Evolutionary conservation across 2,113 vertebrate species (phyloP), one percentile per base, ranked within the genome.

Genomic region (Chloebia gouldiae): DNA sequence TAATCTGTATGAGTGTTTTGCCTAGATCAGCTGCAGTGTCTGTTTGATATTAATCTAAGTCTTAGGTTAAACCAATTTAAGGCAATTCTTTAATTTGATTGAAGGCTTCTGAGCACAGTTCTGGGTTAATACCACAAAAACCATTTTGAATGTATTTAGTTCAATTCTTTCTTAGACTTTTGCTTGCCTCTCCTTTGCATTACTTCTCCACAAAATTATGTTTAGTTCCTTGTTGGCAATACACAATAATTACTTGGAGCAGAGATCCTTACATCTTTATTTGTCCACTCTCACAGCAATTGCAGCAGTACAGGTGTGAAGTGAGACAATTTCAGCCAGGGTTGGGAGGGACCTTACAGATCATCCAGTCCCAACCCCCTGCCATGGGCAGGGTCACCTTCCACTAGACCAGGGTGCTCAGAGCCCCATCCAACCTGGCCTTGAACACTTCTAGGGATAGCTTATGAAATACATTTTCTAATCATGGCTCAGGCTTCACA

Each of bases 281-380:
- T 80, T 66, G 27, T 40, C 39, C 15, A 11, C 18, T 24, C n/a
- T 14, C 33, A 61, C 28, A 70, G 7, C 19, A 42, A 40, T 1
- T 37, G 20, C n/a, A 72, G 25, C 13, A 68, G n/a, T 20, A 22
- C 33, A 42, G 19, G 9, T 28, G 7, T 1, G 1, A 21, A 65
- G 7, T 6, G 37, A 81, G 28, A 40, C 6, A 51, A 40, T 45
- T 77, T 51, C 64, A 71, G 56, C 31, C 30, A 51, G 15, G 15
- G 13, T 5, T 59, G 33, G 37, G 30, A 59, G 33, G 19, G 13
- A 28, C 27, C 15, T 39, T 33, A n/a, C 3, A 24, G 22, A 30
- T 9, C 3, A 9, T 12, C 37, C 30, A 9, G 6, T 51, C 22
- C 22, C 33, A 50, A 2, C 1, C 9, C 30, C 1, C 21, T 50